Conservation (phyloP, 2,797 vertebrate species). For the Amphiprion clarkii region DNA sequence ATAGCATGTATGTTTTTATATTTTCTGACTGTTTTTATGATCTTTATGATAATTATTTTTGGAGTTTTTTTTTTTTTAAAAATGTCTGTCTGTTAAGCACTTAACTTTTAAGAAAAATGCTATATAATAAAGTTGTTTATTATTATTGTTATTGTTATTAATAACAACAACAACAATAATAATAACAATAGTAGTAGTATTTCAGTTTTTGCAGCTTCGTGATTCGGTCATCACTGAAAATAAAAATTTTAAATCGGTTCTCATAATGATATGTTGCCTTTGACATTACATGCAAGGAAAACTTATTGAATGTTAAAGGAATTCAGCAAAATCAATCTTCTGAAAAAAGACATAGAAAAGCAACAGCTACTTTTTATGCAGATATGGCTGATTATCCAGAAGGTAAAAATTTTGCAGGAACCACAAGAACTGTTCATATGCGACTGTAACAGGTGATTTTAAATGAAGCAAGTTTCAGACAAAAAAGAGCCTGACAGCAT, state of each 20-base stretch:
- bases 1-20: too few species aligned
- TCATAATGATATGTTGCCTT: neutral
- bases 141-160: too few species aligned
- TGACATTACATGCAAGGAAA: neutral
- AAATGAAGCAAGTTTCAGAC: slow-evolving; percentile 22
- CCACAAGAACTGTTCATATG: neutral
- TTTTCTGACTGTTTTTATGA: too few species aligned
- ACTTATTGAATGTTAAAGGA: neutral
- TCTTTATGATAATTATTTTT: too few species aligned
- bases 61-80: too few species aligned
- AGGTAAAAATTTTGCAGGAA: neutral
- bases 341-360: neutral
- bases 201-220: slow-evolving; percentile 11
- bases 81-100: too few species aligned
- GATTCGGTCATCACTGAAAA: slow-evolving; percentile 1
- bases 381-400: neutral
- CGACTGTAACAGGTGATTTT: neutral
- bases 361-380: neutral
- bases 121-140: too few species aligned
- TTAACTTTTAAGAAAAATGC: too few species aligned
- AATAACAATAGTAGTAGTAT: neutral
- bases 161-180: too few species aligned
- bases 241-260: neutral
- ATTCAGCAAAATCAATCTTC: neutral
- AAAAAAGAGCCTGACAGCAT: slow-evolving; percentile 19